Base-by-base conservation (phyloP, 2,888 invertebrate genomes). In the Alsophila aescularia region DNA sequence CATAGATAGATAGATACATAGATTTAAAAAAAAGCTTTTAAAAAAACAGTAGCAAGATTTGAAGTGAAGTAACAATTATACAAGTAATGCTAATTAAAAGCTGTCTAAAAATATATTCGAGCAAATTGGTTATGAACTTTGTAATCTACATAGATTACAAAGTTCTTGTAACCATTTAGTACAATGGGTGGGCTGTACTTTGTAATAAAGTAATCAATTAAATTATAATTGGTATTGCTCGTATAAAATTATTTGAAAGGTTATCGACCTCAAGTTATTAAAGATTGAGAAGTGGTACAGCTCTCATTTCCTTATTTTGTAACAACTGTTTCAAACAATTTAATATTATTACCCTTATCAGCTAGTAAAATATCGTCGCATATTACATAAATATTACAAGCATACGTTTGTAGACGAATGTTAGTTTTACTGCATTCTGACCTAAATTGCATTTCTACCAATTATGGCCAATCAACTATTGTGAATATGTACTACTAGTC, bases 401-500 rank as follows among this genome's bases (percentile, higher is more conserved):
- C 42, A 34, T 42, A 45, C n/a, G 35, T 41, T 43, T 50, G 41
- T 50, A 54, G 40, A 47, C 42, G 53, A 32, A 58, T 36, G 35
- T 37, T 32, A 18, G 64, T 62, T 70, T 65, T 69, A 71, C 67
- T 71, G 61, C 59, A 60, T 62, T 62, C 62, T 62, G 78, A 77
- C 78, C 79, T 65, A 76, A 67, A 71, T 77, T 60, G 51, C 61
- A 59, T 66, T 63, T 62, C 63, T 61, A 67, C 64, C 65, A 73
- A 70, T 73, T 69, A 64, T 66, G 72, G 63, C 65, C 18, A 57
- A 52, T 56, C 58, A 55, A 45, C 43, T 60, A 51, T 57, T 40
- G 27, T 45, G 16, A 49, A 40, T 67, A 51, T 52, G 66, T 66
- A 59, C 62, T 64, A 59, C 59, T 62, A 62, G 63, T 69, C 59